Evolutionary conservation across 2,113 vertebrate species (phyloP).

Genomic region (Gymnarchus niloticus): DNA sequence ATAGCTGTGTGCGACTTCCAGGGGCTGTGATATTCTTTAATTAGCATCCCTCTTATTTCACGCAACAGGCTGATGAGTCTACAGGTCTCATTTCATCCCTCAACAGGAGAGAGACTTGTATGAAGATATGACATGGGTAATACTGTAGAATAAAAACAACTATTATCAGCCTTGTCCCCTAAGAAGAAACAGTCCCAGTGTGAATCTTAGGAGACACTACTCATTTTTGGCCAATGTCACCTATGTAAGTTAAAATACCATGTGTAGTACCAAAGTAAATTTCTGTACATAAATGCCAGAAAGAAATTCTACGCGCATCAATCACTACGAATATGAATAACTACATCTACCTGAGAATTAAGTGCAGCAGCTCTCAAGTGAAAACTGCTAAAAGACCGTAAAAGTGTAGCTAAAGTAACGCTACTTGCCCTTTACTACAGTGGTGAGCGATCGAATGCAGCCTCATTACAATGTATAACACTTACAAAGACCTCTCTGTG

Average conservation of each 20-base stretch:
- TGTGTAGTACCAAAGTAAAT: too few relatives aligned
- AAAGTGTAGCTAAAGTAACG: not conserved
- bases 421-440: constrained; percentile 8
- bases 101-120: not conserved
- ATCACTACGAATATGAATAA: not conserved
- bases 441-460: not conserved
- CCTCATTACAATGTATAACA: constrained; percentile 22
- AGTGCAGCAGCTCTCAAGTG: not conserved
- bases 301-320: not conserved
- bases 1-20: constrained; percentile 20
- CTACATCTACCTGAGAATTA: not conserved
- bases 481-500: constrained; percentile 22
- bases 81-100: not conserved
- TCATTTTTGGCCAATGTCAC: not conserved
- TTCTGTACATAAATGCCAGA: not conserved
- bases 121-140: not conserved
- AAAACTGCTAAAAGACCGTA: not conserved
- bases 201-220: not conserved
- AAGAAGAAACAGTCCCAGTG: not conserved
- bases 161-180: not conserved
- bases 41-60: constrained; percentile 24
- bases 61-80: constrained; percentile 8
- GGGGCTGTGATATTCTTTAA: constrained; percentile 13
- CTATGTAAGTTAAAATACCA: not conserved
- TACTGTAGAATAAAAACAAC: constrained; percentile 3